Conservation (phyloP, 1,140 invertebrate genomes). For the Solen grandis region DNA sequence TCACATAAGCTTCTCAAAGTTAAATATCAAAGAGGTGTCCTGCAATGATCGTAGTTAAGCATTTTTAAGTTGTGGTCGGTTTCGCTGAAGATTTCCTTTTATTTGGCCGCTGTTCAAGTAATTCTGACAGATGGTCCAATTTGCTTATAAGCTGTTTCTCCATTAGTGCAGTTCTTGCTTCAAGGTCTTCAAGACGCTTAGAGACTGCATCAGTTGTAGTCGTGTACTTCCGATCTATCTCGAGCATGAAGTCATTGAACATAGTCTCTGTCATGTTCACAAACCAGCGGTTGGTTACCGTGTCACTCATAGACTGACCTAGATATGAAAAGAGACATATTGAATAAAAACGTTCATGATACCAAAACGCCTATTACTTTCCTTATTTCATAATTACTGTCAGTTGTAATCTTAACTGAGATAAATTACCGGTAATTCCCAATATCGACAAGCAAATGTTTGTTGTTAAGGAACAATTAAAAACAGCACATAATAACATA, state of each 20-base stretch:
- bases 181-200: constrained; percentile 45
- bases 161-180: background rate
- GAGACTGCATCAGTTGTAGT: constrained; percentile 23
- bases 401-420: background rate
- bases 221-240: constrained; percentile 5
- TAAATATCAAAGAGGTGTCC: no score
- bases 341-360: background rate
- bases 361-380: background rate
- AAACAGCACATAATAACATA: background rate
- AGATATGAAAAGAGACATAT: background rate
- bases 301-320: background rate
- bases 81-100: no score
- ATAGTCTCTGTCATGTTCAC: constrained; percentile 23
- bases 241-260: constrained; percentile 12
- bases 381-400: background rate
- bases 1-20: no score
- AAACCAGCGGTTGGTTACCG: constrained; percentile 6
- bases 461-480: background rate
- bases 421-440: background rate
- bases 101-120: no score
- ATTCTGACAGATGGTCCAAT: constrained; percentile 23
- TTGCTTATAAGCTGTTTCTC: constrained; percentile 18
- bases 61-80: no score
- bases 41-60: no score
- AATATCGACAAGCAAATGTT: background rate